A percentile compares a stretch with the other conserved stretches of the same genome.
Evolutionary conservation across 2,888 invertebrate species (phyloP).

Genomic region (Osedax fenrisi): DNA sequence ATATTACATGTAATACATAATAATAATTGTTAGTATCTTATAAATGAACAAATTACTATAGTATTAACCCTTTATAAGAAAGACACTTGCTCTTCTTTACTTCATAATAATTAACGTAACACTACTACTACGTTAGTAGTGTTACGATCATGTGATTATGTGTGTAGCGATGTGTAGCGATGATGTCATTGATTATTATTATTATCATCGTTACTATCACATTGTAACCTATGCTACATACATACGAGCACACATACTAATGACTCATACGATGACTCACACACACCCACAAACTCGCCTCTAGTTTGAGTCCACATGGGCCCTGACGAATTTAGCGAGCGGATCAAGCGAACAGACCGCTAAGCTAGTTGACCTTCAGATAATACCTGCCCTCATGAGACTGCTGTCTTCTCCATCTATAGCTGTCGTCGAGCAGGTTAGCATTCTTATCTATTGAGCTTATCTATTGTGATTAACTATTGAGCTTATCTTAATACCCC

Average conservation of each 20-base stretch:
- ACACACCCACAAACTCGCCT: not conserved
- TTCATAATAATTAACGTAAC: no score
- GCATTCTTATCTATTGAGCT: no score
- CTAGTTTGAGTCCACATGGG: not conserved
- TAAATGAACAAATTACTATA: no score
- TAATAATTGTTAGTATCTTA: no score
- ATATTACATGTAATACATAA: no score
- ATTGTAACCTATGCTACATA: not conserved
- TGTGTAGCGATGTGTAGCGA: no score
- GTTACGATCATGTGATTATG: no score
- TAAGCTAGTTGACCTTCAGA: not conserved
- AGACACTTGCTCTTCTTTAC: no score
- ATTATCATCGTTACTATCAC: not conserved
- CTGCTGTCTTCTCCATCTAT: not conserved
- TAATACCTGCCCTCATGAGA: not conserved
- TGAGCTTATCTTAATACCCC: no score
- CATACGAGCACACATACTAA: not conserved
- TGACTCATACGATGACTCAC: not conserved
- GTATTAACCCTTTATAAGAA: no score
- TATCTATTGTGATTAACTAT: no score
- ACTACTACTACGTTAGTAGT: no score
- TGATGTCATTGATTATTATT: not conserved
- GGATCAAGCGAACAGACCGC: not conserved
- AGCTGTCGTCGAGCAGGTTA: not conserved
- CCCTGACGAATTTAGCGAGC: not conserved